A percentile compares a stretch with the other conserved stretches of the same genome.
Conservation (phyloP, 2,797 vertebrate genomes). For the Darevskia nairensis region DNA sequence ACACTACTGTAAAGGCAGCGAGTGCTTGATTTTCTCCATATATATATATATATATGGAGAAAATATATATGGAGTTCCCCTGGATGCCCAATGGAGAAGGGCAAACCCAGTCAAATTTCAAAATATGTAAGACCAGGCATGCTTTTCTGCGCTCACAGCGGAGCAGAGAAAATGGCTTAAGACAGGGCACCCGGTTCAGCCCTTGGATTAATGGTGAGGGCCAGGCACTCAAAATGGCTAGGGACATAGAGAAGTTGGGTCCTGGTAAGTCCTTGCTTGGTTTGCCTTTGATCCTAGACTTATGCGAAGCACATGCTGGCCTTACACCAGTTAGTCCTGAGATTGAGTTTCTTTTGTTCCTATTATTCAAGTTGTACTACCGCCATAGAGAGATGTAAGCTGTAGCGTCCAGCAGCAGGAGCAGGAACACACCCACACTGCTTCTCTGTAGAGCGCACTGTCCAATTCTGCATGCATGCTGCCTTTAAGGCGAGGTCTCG, state of each 20-base stretch:
- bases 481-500: conserved; percentile 10
- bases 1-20: not conserved
- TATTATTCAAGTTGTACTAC: conserved; percentile 47
- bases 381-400: not conserved
- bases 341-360: conserved; percentile 21
- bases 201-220: conserved; percentile 10
- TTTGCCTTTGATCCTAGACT: conserved; percentile 44
- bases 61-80: not conserved
- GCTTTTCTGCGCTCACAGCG: not conserved
- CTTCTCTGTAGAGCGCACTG: not conserved
- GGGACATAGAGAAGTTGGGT: conserved; percentile 24
- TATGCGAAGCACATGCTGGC: conserved; percentile 39
- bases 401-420: conserved; percentile 12
- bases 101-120: conserved; percentile 4
- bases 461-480: conserved; percentile 33
- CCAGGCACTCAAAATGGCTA: conserved; percentile 44
- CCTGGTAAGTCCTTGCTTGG: conserved; percentile 29
- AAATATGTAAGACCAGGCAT: conserved; percentile 16
- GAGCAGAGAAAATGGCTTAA: conserved; percentile 29
- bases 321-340: conserved; percentile 42
- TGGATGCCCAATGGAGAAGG: not conserved
- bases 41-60: too few species aligned
- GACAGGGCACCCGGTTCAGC: conserved; percentile 19
- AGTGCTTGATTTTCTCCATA: not conserved
- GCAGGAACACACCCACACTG: not conserved